phyloP scores from a whole-genome alignment of 2,888 invertebrate species.

The Tinea semifulvella region DNA sequence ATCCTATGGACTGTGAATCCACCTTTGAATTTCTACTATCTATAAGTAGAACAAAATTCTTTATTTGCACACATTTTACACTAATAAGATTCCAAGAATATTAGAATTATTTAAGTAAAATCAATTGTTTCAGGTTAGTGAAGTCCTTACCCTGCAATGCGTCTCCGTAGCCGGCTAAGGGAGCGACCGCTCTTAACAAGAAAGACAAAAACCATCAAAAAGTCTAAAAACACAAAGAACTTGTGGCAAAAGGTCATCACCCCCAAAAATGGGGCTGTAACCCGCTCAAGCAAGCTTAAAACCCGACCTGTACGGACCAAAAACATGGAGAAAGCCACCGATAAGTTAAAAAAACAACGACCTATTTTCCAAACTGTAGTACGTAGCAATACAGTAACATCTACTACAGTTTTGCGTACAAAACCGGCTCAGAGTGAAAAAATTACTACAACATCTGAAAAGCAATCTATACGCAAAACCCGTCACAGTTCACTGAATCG shows the following conservation, averaged over 20 bases:
- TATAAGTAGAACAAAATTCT: no score
- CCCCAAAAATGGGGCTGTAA: not conserved
- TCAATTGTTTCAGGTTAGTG: slow-evolving; percentile 47
- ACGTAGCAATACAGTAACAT: slow-evolving; percentile 39
- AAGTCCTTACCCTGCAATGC: slow-evolving; percentile 60
- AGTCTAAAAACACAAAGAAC: slow-evolving; percentile 26
- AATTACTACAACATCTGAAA: slow-evolving; percentile 34
- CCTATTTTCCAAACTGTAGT: slow-evolving; percentile 60
- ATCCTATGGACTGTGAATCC: no score
- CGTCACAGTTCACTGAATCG: slow-evolving; percentile 54
- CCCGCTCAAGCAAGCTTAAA: slow-evolving; percentile 25
- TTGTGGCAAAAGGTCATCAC: slow-evolving; percentile 7
- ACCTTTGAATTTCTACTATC: no score
- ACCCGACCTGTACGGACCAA: slow-evolving; percentile 45
- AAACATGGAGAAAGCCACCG: slow-evolving; percentile 50
- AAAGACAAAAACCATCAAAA: slow-evolving; percentile 23
- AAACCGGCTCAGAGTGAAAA: slow-evolving; percentile 35
- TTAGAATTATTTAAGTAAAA: no score
- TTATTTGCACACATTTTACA: no score
- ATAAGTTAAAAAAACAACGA: slow-evolving; percentile 38
- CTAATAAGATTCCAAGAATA: no score
- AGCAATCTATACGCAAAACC: slow-evolving; percentile 37
- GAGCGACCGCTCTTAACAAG: slow-evolving; percentile 60
- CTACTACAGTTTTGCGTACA: slow-evolving; percentile 25
- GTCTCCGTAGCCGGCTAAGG: slow-evolving; percentile 74